Conservation (phyloP, 2,113 vertebrate species). For the Protomyctophum bolini region DNA sequence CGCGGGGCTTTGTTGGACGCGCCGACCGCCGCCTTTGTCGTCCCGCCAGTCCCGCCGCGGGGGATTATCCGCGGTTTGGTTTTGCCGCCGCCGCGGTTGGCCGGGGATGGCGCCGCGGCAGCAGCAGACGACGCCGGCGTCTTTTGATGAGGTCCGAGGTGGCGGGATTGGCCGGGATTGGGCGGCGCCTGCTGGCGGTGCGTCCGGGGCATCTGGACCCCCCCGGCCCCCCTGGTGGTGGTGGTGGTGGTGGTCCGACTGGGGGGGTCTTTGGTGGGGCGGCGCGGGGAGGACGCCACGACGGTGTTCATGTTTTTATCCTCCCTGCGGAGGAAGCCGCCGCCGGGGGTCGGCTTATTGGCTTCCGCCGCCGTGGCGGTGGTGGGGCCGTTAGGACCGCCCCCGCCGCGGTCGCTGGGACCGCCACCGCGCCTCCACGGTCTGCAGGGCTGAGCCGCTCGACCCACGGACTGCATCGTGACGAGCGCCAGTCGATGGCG, state of each 20-base stretch:
- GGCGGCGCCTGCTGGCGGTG: not conserved
- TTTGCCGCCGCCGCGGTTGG: too few species aligned
- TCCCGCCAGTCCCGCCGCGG: too few species aligned
- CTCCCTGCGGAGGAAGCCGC: constrained; percentile 64
- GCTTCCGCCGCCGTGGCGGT: constrained; percentile 36
- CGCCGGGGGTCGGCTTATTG: constrained; percentile 60
- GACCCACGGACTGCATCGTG: constrained; percentile 74
- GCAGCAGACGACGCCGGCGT: too few species aligned
- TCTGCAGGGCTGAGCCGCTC: constrained; percentile 64
- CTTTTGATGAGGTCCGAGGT: too few species aligned
- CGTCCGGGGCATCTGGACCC: constrained; percentile 60
- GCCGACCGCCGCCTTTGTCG: too few species aligned
- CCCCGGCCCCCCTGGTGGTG: constrained; percentile 64
- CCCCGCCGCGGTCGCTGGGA: too few species aligned
- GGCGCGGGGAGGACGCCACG: constrained; percentile 66
- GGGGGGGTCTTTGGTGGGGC: constrained; percentile 55
- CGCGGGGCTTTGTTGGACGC: not conserved
- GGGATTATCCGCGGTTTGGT: too few species aligned
- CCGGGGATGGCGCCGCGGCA: too few species aligned
- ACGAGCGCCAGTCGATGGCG: constrained; percentile 43
- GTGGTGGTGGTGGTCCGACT: constrained; percentile 31
- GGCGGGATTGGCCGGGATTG: too few species aligned
- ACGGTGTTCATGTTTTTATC: constrained; percentile 81
- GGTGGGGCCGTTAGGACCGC: constrained; percentile 14
- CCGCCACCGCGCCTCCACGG: constrained; percentile 43